phyloP scores from a whole-genome alignment of 2,888 invertebrate species.

The Dryobotodes eremita region DNA sequence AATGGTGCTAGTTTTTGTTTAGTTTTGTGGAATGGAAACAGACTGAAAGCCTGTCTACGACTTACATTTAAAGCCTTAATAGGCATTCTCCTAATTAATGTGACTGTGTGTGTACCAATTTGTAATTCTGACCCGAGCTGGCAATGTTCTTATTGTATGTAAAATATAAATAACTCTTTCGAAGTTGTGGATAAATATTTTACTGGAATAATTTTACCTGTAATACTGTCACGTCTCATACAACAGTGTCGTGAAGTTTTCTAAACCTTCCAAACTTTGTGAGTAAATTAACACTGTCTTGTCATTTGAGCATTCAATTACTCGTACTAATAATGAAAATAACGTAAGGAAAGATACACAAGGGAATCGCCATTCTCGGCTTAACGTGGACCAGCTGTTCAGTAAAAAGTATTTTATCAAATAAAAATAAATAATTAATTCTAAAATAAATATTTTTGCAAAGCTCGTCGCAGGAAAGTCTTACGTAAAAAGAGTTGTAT shows the following conservation, averaged over 20 bases:
- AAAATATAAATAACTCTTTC: neutral
- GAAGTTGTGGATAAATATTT: neutral
- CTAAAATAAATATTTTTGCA: too few relatives aligned
- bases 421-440: too few relatives aligned
- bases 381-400: too few relatives aligned
- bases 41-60: neutral
- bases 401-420: too few relatives aligned
- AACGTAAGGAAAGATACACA: neutral
- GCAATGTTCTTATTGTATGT: neutral
- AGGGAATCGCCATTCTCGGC: too few relatives aligned
- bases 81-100: neutral
- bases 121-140: neutral
- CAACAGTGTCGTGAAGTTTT: slow-evolving; percentile 9
- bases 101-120: neutral
- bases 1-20: slow-evolving; percentile 45
- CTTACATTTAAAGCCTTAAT: neutral
- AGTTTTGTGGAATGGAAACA: slow-evolving; percentile 1
- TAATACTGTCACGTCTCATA: neutral
- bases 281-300: slow-evolving; percentile 1
- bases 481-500: too few relatives aligned
- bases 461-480: too few relatives aligned
- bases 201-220: neutral
- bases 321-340: slow-evolving; percentile 5
- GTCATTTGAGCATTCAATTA: slow-evolving; percentile 24
- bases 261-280: neutral